Base-by-base conservation (phyloP, 2,888 invertebrate species). In the Drosophila putrida region DNA sequence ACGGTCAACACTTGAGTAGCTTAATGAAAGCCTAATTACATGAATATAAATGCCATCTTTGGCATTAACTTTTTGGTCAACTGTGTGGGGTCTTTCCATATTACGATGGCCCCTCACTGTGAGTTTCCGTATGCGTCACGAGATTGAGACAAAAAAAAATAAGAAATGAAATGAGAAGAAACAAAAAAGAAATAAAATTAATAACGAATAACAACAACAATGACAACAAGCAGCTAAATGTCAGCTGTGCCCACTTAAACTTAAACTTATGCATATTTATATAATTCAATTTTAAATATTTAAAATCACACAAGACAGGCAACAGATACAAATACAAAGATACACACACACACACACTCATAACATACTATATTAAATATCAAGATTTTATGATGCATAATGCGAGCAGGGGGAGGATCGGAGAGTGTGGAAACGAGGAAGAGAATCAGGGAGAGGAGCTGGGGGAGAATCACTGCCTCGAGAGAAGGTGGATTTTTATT, bases 201-300 rank as follows among this genome's bases (percentile, higher is more conserved):
- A 57, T 63, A 55, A 55, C 15, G 20, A 41, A 15, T 8, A 36
- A 4, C 11, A 35, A 50, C 25, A 47, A 38, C 35, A 43, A 66
- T 10, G 39, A 53, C 9, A 47, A 51, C 33, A 51, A 50, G 59
- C 75, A 65, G 58, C 72, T 75, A 85, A 83, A 83, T 88, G 88
- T 80, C 83, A 88, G 75, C 63, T 51, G 68, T 71, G 83, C 72
- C 80, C 88, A 88, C 80, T 85, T 88, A 82, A 85, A 88, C 75
- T 67, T 68, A 68, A 88, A 88, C 85, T 74, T 84, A 84, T 85
- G 72, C 88, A 86, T 80, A 86, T 86, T 88, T 82, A 83, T 83
- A 86, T 83, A 82, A 83, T 88, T 88, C 75, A 85, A 85, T 83
- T 87, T 65, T 60, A 76, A 87, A 87, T 87, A 82, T 82, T 87